Base-by-base conservation (phyloP, 2,888 invertebrate genomes). In the Drosophila melanosoma region DNA sequence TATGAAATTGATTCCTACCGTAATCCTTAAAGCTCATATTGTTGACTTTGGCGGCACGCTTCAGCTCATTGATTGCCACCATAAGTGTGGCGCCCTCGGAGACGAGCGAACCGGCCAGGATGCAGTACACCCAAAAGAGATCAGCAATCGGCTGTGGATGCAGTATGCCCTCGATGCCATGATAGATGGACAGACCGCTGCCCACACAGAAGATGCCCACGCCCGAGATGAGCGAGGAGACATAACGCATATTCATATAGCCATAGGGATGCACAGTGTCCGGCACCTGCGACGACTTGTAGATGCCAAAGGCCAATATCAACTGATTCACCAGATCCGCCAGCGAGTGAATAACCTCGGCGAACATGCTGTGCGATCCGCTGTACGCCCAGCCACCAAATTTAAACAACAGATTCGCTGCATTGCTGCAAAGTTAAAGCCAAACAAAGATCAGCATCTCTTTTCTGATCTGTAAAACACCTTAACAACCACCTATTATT, bases 201-300 rank as follows among this genome's bases (percentile, higher is more conserved):
- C 99, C 99, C 51, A 99, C 97, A 92, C 98, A 99, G 93, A 99
- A 99, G 89, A 99, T 99, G 40, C 99, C 99, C 32, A 99, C 99
- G 7, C 99, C 99, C 29, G 99, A 99, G 92, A 99, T 99, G 49
- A 99, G 94, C 0, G 99, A 99, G 0, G 99, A 97, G 8, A 99
- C 99, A 93, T 99, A 98, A 91, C 98, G 96, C 97, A 99, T 98
- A 91, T 98, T 99, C 58, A 97, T 96, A 92, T 98, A 99, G 1
- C 99, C 99, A 92, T 99, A 99, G 0, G 98, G 98, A 94, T 98
- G 98, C 89, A 96, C 96, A 0, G 96, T 95, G 93, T 97, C 97
- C 32, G 98, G 79, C 93, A 96, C 96, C 94, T 97, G 97, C 33
- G 96, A 96, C 32, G 99, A 99, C 94, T 99, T 98, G 92, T 98